Base-by-base conservation (phyloP, 2,797 vertebrate species). In the Catostomus latipinnis region DNA sequence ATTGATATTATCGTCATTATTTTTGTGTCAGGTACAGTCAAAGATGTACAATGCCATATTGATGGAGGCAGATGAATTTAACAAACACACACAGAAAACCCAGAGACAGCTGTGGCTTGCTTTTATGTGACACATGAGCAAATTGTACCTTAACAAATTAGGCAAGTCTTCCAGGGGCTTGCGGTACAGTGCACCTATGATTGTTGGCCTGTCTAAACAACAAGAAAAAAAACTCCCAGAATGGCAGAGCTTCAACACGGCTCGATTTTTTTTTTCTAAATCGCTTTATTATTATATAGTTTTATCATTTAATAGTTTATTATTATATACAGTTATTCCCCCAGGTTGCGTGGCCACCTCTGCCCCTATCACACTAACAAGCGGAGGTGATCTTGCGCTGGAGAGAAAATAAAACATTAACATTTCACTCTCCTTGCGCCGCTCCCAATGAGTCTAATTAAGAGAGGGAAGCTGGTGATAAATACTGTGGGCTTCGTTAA, bases 401-500 rank as follows among this genome's bases (percentile, higher is more conserved):
- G 75, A 80, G 80, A 89, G 80, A 77, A 77, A 85, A 86, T 80
- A 71, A 74, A 80, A 82, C 75, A 77, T 83, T 86, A 78, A 82
- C 82, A 79, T 84, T 87, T 86, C 74, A 71, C 54, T 83, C 85
- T 85, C 76, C 70, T 65, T 82, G 79, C 84, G 14, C 69, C 58
- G 77, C 86, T 87, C 87, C 86, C 87, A 86, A 88, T 83, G 87
- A 88, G 87, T 88, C 81, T 87, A 92, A 94, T 93, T 94, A 92
- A 88, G 88, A 90, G 85, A 46, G 77, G 73, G 65, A 82, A 81
- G 82, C 53, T 69, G 82, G 82, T 83, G 86, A 88, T 89, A 86
- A 87, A 89, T 85, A 86, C 80, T 76, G 69, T 34, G 77, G 82
- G 90, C 87, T 92, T 94, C 91, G 93, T 94, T 93, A 92, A 92